phyloP scores from a whole-genome alignment of 2,888 invertebrate genomes.

The Homarus gammarus region DNA sequence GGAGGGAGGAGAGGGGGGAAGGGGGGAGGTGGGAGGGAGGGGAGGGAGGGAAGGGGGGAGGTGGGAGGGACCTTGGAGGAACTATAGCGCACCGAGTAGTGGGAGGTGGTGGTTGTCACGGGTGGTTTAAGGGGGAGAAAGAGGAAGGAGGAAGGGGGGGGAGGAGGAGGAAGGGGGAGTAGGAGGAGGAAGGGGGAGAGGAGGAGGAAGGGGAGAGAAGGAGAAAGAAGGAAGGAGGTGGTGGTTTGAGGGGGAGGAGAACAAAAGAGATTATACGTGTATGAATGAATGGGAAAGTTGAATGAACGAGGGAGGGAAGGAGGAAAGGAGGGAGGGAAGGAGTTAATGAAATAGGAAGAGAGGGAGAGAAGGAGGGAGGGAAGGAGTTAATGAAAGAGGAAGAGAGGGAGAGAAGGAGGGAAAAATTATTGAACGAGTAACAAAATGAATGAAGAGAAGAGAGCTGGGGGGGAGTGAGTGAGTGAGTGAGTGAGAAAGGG shows the following conservation, averaged over 20 bases:
- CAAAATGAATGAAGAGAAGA: constrained; percentile 23
- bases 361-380: neutral
- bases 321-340: neutral
- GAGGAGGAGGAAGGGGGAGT: neutral
- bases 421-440: neutral
- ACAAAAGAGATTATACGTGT: too few species aligned
- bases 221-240: neutral
- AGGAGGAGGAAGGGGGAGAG: neutral
- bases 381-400: neutral
- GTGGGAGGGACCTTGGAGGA: neutral
- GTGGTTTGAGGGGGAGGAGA: too few species aligned
- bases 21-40: too few species aligned
- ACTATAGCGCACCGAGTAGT: neutral
- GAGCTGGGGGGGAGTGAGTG: neutral
- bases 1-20: neutral
- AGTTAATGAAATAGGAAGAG: neutral
- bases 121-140: neutral
- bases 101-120: neutral
- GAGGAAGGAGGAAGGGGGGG: neutral
- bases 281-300: too few species aligned
- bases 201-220: neutral
- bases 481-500: neutral
- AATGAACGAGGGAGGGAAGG: neutral
- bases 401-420: neutral
- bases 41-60: neutral